Evolutionary conservation across 2,888 invertebrate genomes (phyloP).

Genomic region (Phlogophora meticulosa): DNA sequence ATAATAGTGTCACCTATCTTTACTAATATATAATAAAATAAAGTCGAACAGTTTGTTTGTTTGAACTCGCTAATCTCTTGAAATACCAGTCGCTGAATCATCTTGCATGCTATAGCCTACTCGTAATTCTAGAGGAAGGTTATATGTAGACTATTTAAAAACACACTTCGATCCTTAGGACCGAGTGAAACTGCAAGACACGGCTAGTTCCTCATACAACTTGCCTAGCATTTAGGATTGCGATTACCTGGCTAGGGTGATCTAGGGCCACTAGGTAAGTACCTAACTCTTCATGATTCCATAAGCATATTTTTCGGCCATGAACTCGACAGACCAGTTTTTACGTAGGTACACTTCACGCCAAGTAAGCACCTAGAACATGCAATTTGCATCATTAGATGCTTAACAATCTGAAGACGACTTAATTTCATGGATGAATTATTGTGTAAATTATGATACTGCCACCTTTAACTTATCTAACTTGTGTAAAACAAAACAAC

Average conservation of each 20-base stretch:
- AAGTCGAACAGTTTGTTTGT: no score
- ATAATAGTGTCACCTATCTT: not conserved
- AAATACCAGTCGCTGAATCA: no score
- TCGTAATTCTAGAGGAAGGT: no score
- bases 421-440: constrained; percentile 79
- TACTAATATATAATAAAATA: no score
- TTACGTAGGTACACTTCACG: constrained; percentile 58
- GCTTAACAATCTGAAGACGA: constrained; percentile 67
- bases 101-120: no score
- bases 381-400: constrained; percentile 52
- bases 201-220: not conserved
- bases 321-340: constrained; percentile 53
- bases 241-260: not conserved
- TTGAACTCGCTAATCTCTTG: no score
- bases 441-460: constrained; percentile 76
- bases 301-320: constrained; percentile 59
- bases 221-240: not conserved
- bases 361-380: constrained; percentile 26
- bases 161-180: no score
- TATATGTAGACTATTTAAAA: no score
- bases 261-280: constrained; percentile 27
- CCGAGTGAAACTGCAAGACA: no score
- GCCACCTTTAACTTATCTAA: constrained; percentile 84
- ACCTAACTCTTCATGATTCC: constrained; percentile 53
- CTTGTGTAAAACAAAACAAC: constrained; percentile 83